These are phyloP conservation scores for Plagodis dolabraria DNA, from an alignment of 2,888 invertebrate genomes.

Conservation along the genomic window DNA sequence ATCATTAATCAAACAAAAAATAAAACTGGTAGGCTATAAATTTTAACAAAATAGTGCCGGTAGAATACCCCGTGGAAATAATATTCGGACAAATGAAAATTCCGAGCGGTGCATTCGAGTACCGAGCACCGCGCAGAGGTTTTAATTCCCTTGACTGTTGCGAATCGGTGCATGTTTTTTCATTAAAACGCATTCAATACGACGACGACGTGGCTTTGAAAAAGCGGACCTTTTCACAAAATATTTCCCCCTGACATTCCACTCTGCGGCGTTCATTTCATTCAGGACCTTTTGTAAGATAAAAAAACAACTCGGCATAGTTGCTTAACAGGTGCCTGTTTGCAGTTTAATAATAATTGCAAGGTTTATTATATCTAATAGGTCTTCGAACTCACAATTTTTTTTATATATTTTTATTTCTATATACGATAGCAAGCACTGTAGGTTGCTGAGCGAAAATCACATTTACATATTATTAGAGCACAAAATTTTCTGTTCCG, in stretches of 20 bases:
- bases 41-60: constrained; percentile 59
- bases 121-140: constrained; percentile 69
- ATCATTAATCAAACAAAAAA: constrained; percentile 56
- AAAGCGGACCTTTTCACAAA: constrained; percentile 81
- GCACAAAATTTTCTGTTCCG: too few relatives aligned
- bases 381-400: neutral
- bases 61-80: constrained; percentile 69
- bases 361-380: constrained; percentile 7
- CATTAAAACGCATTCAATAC: constrained; percentile 85
- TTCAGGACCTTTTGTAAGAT: constrained; percentile 64
- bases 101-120: constrained; percentile 70
- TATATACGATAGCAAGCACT: too few relatives aligned
- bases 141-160: constrained; percentile 84
- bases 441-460: too few relatives aligned
- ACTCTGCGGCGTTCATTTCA: constrained; percentile 61
- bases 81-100: constrained; percentile 81
- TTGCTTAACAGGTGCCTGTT: constrained; percentile 30
- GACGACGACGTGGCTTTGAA: constrained; percentile 81
- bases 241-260: constrained; percentile 78
- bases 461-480: too few relatives aligned
- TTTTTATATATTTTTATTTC: too few relatives aligned
- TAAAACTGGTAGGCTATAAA: constrained; percentile 55
- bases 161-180: constrained; percentile 84
- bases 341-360: constrained; percentile 2
- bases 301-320: constrained; percentile 52